A percentile compares a stretch with the other conserved stretches of the same genome.
Evolutionary conservation across 2,113 vertebrate species (phyloP).

Genomic region (Ptilonorhynchus violaceus): DNA sequence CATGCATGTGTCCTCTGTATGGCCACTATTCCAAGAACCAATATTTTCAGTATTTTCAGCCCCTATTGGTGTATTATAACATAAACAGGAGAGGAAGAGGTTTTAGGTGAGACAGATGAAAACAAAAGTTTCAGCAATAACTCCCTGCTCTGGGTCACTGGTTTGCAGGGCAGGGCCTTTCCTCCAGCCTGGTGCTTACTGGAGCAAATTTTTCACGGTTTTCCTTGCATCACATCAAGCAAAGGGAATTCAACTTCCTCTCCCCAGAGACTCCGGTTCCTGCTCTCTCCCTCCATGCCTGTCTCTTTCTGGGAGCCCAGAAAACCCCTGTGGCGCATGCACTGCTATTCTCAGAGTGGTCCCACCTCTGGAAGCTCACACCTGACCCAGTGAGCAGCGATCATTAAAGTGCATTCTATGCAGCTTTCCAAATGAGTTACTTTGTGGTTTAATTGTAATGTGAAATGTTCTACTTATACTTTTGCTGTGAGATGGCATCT

Average conservation of each 20-base stretch:
- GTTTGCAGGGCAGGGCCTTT: neutral
- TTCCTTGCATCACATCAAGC: neutral
- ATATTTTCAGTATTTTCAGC: neutral
- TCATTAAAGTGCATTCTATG: neutral
- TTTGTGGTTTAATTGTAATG: neutral
- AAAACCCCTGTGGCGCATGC: neutral
- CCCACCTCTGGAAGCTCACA: neutral
- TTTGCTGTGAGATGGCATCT: neutral
- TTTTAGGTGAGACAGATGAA: neutral
- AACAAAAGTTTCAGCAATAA: neutral
- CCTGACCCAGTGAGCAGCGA: accelerated
- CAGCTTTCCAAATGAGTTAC: neutral
- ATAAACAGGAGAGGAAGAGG: neutral
- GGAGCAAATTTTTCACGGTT: neutral
- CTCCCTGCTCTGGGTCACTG: neutral
- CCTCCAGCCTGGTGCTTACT: neutral
- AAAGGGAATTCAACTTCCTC: neutral
- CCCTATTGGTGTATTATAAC: neutral
- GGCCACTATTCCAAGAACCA: neutral
- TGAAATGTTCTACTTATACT: neutral
- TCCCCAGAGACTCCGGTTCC: neutral
- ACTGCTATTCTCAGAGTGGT: too few relatives aligned
- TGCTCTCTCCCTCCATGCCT: neutral
- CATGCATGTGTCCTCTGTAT: neutral
- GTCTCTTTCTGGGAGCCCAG: neutral